Evolutionary conservation across 2,113 vertebrate species (phyloP), one percentile per base, ranked within the genome.

Genomic region (Rhabdomys dilectus): DNA sequence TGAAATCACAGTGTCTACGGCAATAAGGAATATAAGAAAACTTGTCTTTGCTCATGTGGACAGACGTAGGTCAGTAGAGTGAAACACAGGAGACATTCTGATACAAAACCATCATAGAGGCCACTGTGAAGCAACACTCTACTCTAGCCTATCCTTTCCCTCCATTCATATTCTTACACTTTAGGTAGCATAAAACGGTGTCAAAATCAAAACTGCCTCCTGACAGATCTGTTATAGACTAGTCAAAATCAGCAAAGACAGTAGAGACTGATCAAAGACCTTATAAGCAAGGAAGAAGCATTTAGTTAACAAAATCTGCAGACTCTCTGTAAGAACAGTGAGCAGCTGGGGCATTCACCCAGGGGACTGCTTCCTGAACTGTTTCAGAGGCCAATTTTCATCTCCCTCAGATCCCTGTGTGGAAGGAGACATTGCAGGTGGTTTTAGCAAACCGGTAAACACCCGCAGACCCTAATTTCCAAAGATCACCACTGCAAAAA

Each of bases 141-240:
- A 75, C 29, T 75, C 34, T 77, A n/a, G n/a, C 53, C 78, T 29
- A 56, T 36, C 45, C 78, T 29, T 5, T 31, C 31, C 60, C 80
- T 87, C 75, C 60, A 7, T 56, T 93, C n/a, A 94, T 26, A 87
- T 42, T 36, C 53, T 53, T 85, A 73, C 22, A 89, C 56, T 5
- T 5, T 53, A 76, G 58, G 29, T 39, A 89, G 73, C 58, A 81
- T 75, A 75, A 91, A 94, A 93, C 72, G 34, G 16, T 48, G 78
- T 73, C 56, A 91, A 94, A 96, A 85, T 21, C 51, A 89, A 96
- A 93, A 1, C 34, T 53, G 60, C 84, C 36, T 64, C 84, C 56
- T 73, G 53, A 89, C 1, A 94, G 72, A 82, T 12, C 70, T 84
- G 89, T 31, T 82, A 39, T 36, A 94, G 82, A 58, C 5, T 77